A percentile compares a stretch with the other conserved stretches of the same genome.
phyloP scores from a whole-genome alignment of 2,113 vertebrate genomes.

The Plecturocebus donacophilus region DNA sequence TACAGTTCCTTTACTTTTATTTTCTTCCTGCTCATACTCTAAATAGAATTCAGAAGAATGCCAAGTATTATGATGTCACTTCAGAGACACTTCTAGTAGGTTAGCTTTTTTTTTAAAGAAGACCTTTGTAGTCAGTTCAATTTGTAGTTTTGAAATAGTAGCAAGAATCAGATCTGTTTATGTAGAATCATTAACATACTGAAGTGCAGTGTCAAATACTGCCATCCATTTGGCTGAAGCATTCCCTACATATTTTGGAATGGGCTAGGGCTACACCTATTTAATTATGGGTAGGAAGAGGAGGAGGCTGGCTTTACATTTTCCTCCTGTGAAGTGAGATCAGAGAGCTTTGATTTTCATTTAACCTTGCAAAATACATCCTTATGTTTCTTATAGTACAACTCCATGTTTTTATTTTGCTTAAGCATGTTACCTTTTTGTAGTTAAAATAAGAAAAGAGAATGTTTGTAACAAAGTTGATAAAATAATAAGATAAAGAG shows the following conservation, averaged over 20 bases:
- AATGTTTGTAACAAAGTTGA: constrained; percentile 25
- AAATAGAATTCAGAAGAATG: background rate
- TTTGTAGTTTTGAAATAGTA: background rate
- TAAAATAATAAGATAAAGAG: background rate
- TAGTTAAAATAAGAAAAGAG: constrained; percentile 23
- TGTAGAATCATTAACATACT: background rate
- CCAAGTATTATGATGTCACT: background rate
- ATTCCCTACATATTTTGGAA: background rate
- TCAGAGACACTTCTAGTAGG: background rate
- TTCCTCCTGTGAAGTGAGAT: background rate
- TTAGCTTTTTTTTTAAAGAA: background rate
- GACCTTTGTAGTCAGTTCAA: background rate
- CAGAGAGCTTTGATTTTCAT: background rate
- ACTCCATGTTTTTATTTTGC: constrained; percentile 51
- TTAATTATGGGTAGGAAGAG: background rate
- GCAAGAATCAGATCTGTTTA: background rate
- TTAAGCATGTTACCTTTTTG: constrained; percentile 33
- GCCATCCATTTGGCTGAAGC: background rate
- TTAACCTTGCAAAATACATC: background rate
- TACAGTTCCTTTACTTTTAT: background rate
- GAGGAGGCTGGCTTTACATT: background rate
- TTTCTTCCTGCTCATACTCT: background rate
- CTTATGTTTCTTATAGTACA: constrained; percentile 49
- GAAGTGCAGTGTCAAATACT: background rate
- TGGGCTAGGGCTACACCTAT: background rate